Base-by-base conservation (phyloP, 2,888 invertebrate species). In the Patella ulyssiponensis region DNA sequence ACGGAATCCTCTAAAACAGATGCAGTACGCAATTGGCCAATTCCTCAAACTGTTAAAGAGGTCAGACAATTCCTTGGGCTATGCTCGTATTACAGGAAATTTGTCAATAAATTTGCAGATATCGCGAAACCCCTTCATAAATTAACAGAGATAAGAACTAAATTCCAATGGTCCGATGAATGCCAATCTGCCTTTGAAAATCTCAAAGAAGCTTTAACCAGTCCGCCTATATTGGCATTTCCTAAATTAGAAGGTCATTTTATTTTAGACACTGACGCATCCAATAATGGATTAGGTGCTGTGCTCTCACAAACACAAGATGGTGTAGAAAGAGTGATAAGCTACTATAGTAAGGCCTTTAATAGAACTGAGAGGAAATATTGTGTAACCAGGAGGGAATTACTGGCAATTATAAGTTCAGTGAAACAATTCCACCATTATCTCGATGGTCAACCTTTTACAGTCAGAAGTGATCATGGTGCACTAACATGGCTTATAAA, bases 381-480 rank as follows among this genome's bases (percentile, higher is more conserved):
- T 27, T 27, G 27, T 27, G 27, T 27, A 27, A n/a, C n/a, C n/a
- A n/a, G n/a, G n/a, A n/a, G n/a, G n/a, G n/a, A n/a, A n/a, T n/a
- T 4, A 33, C 54, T 82, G n/a, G 79, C 79, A 5, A 71, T 80
- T 14, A 71, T 80, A 2, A 44, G 72, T 15, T 71, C 69, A 17
- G 71, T 80, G 15, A 79, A 79, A 52, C 70, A 77, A 12, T 83
- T 77, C 54, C 70, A 76, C 9, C 77, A 70, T 44, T 83, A 83
- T 70, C 71, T 84, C 14, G 77, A 77, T 27, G 83, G 81, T 9
- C 52, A 73, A 52, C 20, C 74, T 5, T 82, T 83, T 71, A n/a
- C 73, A 15, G 20, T 84, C 12, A 5, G 82, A 15, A 80, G 82
- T 20, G 81, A 84, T 58, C 83, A 84, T 70, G 72, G 74, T 27